Conservation (phyloP, 2,888 invertebrate species). For the Steromphala cineraria region DNA sequence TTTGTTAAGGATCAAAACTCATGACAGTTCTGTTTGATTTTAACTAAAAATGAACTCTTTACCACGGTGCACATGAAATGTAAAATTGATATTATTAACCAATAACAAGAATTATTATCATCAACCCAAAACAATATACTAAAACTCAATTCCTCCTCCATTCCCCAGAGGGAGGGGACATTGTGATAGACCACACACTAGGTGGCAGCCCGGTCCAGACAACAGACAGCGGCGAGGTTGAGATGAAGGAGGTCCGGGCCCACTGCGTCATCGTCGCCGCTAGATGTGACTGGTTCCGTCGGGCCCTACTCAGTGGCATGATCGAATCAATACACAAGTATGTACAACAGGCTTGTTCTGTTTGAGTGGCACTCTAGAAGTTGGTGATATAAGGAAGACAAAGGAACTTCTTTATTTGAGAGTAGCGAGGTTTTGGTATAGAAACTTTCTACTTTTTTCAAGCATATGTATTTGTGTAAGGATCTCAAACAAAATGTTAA, state of each 20-base stretch:
- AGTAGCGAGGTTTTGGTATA: no score
- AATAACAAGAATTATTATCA: background rate
- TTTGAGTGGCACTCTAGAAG: no score
- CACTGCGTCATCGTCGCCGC: conserved; percentile 83
- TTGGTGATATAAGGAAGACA: no score
- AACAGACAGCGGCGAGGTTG: conserved; percentile 63
- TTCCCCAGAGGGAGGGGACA: conserved; percentile 61
- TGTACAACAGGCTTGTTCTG: conserved; percentile 26
- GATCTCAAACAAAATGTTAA: no score
- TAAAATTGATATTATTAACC: no score
- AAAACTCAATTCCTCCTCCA: background rate
- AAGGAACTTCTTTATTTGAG: no score
- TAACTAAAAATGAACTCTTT: no score
- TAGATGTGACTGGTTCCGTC: conserved; percentile 83
- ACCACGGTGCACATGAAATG: no score
- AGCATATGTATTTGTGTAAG: no score
- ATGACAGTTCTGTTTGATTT: no score
- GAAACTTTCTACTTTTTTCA: no score
- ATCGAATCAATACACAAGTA: conserved; percentile 83
- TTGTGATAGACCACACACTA: conserved; percentile 71
- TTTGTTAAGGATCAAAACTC: no score
- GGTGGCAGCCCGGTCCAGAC: conserved; percentile 58
- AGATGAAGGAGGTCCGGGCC: conserved; percentile 73
- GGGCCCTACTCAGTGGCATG: conserved; percentile 84
- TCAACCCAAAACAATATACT: background rate